Evolutionary conservation across 2,888 invertebrate genomes (phyloP).

Genomic region (Tuta absoluta): DNA sequence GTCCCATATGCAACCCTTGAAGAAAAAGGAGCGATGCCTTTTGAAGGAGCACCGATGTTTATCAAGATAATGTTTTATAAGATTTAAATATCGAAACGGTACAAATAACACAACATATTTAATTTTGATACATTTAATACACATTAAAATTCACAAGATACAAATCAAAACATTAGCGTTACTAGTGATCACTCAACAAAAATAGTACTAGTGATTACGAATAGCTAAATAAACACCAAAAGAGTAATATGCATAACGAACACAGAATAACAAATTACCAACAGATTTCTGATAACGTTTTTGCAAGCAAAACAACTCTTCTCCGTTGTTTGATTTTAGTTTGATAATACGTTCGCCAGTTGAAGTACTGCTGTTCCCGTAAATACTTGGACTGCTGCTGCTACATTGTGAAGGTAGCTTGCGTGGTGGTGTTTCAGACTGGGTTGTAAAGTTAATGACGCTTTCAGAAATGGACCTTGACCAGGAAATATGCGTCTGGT

Average conservation of each 20-base stretch:
- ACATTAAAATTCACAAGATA: too few species aligned
- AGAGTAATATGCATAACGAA: neutral
- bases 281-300: neutral
- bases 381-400: neutral
- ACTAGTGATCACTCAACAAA: neutral
- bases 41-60: conserved; percentile 39
- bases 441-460: neutral
- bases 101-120: neutral
- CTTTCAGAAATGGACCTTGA: neutral
- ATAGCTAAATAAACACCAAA: too few species aligned
- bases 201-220: too few species aligned
- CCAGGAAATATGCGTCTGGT: neutral
- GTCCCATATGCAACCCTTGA: conserved; percentile 40
- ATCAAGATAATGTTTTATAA: conserved; percentile 44
- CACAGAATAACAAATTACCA: neutral
- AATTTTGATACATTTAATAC: too few species aligned
- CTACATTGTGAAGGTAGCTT: too few species aligned
- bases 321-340: neutral
- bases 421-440: too few species aligned
- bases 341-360: neutral
- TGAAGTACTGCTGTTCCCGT: neutral
- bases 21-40: conserved; percentile 36
- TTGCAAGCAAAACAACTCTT: neutral
- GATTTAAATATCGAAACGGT: neutral
- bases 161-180: too few species aligned